A percentile compares a stretch with the other conserved stretches of the same genome.
These are phyloP conservation scores for Drosophila multiciliata DNA, from an alignment of 2,888 invertebrate genomes.

Conservation along the genomic window DNA sequence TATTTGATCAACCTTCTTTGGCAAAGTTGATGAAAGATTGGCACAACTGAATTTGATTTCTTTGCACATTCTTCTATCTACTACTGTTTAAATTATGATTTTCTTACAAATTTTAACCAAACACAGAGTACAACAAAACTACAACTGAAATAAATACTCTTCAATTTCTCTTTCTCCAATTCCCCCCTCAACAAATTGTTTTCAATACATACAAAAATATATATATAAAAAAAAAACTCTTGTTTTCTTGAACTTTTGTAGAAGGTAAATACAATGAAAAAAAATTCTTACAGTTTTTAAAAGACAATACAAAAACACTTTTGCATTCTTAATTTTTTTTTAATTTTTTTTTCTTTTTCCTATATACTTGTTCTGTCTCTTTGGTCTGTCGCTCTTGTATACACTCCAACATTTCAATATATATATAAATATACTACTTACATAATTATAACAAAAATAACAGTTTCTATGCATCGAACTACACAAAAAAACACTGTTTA, in stretches of 20 bases:
- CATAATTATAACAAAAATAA: constrained; percentile 30
- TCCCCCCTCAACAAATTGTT: constrained; percentile 65
- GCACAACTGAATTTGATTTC: constrained; percentile 35
- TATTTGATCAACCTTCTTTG: constrained; percentile 44
- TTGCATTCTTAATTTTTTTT: constrained; percentile 62
- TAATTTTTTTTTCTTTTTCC: constrained; percentile 40
- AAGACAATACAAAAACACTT: constrained; percentile 58
- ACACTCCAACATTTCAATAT: constrained; percentile 40
- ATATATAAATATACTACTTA: constrained; percentile 30
- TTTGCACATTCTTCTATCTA: constrained; percentile 43
- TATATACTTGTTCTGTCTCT: constrained; percentile 60
- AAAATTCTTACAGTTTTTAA: constrained; percentile 54
- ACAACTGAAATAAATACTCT: constrained; percentile 69
- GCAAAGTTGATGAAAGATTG: constrained; percentile 46
- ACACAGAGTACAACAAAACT: constrained; percentile 47
- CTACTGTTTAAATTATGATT: constrained; percentile 47
- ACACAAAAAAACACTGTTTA: constrained; percentile 27
- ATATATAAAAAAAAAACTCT: constrained; percentile 64
- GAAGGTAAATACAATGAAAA: constrained; percentile 84
- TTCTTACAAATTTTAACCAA: constrained; percentile 38
- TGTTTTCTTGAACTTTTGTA: constrained; percentile 85
- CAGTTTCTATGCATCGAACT: constrained; percentile 40
- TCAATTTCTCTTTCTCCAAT: constrained; percentile 81
- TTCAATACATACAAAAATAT: constrained; percentile 64
- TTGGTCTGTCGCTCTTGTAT: constrained; percentile 69